These are phyloP conservation scores for Pachyramphus minor DNA, from an alignment of 2,113 vertebrate genomes.

Conservation along the genomic window DNA sequence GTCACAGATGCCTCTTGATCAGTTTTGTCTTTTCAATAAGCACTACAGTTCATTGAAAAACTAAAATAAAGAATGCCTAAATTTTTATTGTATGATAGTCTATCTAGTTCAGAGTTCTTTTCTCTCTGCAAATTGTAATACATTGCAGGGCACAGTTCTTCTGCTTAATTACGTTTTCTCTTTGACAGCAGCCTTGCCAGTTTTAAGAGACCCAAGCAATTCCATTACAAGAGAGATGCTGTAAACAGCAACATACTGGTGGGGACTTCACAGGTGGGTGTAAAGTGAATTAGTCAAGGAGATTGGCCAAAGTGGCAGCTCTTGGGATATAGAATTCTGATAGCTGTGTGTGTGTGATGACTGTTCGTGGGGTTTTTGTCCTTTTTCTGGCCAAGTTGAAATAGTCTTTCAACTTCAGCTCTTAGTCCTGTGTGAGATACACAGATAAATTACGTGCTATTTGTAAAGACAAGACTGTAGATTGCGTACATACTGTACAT, in stretches of 20 bases:
- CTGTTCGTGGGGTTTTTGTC: neutral
- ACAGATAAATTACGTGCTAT: constrained; percentile 23
- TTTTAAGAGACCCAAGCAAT: constrained; percentile 19
- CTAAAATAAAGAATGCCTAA: neutral
- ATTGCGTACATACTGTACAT: constrained; percentile 42
- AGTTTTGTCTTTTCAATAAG: neutral
- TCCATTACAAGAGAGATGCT: neutral
- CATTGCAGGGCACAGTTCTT: neutral
- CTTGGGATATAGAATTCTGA: neutral
- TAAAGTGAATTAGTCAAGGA: constrained; percentile 25
- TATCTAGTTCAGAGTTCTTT: neutral
- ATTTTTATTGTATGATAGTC: neutral
- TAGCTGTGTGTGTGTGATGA: neutral
- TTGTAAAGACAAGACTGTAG: constrained; percentile 37
- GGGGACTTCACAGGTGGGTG: constrained; percentile 7
- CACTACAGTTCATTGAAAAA: neutral
- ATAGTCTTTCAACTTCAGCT: neutral
- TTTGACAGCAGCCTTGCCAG: neutral
- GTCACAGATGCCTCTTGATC: neutral
- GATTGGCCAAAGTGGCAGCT: neutral
- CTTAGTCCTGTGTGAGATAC: neutral
- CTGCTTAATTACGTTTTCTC: neutral
- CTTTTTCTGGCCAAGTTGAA: neutral
- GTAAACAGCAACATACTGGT: neutral
- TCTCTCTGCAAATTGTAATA: neutral